Evolutionary conservation across 2,113 vertebrate genomes (phyloP).

Genomic region (Saimiri boliviensis): DNA sequence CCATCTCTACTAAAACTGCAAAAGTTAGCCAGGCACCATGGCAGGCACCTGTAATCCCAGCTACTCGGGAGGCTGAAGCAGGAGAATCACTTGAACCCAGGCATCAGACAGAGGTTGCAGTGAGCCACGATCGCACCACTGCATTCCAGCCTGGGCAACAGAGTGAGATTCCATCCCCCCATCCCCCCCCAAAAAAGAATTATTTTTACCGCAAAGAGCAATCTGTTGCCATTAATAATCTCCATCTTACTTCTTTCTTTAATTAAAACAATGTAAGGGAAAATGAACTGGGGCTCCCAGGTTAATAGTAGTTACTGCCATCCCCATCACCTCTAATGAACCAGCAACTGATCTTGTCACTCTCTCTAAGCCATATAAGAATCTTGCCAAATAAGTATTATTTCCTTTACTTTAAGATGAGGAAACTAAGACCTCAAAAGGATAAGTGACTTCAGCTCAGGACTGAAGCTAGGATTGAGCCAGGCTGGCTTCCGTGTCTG

Average conservation of each 20-base stretch:
- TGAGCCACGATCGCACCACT: too few relatives aligned
- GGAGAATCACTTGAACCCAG: too few relatives aligned
- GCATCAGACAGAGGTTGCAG: too few relatives aligned
- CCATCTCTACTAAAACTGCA: too few relatives aligned
- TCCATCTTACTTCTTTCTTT: slow-evolving; percentile 31
- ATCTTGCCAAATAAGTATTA: not conserved
- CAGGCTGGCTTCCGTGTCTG: not conserved
- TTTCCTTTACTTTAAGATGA: slow-evolving; percentile 26
- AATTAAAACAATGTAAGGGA: not conserved
- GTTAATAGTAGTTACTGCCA: not conserved
- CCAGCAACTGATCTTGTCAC: not conserved
- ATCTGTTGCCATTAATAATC: not conserved
- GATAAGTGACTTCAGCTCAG: not conserved
- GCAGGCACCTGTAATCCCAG: too few relatives aligned
- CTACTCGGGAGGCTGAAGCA: too few relatives aligned
- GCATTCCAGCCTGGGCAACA: too few relatives aligned
- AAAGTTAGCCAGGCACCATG: too few relatives aligned
- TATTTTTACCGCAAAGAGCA: not conserved
- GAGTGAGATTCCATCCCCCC: too few relatives aligned
- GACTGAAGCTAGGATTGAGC: not conserved
- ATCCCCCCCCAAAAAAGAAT: too few relatives aligned
- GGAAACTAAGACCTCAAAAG: not conserved
- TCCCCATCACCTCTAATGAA: not conserved
- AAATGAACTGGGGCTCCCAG: not conserved
- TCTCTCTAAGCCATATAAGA: not conserved